phyloP scores from a whole-genome alignment of 2,113 vertebrate species.

The Paramormyrops kingsleyae region DNA sequence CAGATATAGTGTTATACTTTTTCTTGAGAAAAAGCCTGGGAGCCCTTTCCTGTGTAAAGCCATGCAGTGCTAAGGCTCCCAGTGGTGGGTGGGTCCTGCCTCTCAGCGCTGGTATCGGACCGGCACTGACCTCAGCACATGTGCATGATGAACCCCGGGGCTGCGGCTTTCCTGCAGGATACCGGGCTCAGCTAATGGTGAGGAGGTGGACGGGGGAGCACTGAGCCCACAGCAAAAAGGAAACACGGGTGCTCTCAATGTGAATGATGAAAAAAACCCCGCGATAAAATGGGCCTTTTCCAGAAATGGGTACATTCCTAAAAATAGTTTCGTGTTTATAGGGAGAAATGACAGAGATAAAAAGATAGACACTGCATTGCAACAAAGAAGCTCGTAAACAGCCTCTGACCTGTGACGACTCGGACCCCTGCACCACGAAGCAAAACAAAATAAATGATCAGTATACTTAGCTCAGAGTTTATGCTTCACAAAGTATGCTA shows the following conservation, averaged over 20 bases:
- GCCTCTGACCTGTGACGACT: not conserved
- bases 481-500: not conserved
- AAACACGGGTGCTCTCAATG: not conserved
- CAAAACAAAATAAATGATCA: not conserved
- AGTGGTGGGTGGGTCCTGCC: not conserved
- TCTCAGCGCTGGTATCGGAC: not conserved
- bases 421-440: no score
- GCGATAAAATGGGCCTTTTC: not conserved
- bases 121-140: conserved; percentile 29
- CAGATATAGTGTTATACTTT: not conserved
- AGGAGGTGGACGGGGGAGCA: not conserved
- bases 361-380: not conserved
- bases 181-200: not conserved
- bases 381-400: not conserved
- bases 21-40: not conserved
- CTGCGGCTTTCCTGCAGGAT: conserved; percentile 42
- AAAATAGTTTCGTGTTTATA: not conserved
- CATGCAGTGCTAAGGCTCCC: not conserved
- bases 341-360: not conserved
- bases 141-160: conserved; percentile 44
- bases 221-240: not conserved
- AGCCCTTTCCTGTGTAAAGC: not conserved
- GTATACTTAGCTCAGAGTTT: not conserved
- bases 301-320: not conserved
- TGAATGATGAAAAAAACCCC: not conserved